These are phyloP conservation scores for Kobus ellipsiprymnus DNA, from an alignment of 2,113 vertebrate species.

Conservation along the genomic window DNA sequence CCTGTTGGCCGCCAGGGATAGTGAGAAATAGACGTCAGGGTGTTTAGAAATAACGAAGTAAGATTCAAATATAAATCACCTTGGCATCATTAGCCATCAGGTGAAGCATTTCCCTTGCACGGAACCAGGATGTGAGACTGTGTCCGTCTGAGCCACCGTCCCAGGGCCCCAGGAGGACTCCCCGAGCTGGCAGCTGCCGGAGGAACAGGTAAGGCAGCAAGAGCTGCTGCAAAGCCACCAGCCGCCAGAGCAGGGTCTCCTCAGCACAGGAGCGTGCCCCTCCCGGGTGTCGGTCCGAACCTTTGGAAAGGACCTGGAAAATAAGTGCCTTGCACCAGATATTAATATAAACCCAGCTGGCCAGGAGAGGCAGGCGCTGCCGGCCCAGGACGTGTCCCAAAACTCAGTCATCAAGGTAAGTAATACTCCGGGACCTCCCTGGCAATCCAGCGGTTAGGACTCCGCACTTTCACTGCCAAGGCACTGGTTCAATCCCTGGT, in stretches of 20 bases:
- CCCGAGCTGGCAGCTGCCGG: background rate
- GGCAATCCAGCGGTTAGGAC: background rate
- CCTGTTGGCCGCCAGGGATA: fast-evolving
- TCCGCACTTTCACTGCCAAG: background rate
- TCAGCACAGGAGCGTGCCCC: fast-evolving
- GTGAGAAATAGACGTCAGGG: background rate
- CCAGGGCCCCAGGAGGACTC: background rate
- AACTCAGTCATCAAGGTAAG: background rate
- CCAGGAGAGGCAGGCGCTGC: background rate
- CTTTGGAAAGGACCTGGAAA: background rate
- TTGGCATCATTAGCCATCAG: background rate
- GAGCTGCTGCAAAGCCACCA: background rate
- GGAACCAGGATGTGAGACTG: background rate
- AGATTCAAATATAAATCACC: background rate
- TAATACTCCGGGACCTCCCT: background rate
- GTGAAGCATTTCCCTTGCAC: background rate
- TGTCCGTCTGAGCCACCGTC: background rate
- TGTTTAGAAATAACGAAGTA: background rate
- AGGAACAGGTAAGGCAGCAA: background rate
- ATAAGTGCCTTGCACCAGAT: background rate
- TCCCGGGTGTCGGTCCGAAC: background rate
- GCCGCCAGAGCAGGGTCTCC: background rate
- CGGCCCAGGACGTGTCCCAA: background rate
- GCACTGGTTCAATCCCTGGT: background rate
- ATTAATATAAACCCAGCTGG: background rate